Evolutionary conservation across 2,113 vertebrate species (phyloP).

Genomic region (Corvus cornix): DNA sequence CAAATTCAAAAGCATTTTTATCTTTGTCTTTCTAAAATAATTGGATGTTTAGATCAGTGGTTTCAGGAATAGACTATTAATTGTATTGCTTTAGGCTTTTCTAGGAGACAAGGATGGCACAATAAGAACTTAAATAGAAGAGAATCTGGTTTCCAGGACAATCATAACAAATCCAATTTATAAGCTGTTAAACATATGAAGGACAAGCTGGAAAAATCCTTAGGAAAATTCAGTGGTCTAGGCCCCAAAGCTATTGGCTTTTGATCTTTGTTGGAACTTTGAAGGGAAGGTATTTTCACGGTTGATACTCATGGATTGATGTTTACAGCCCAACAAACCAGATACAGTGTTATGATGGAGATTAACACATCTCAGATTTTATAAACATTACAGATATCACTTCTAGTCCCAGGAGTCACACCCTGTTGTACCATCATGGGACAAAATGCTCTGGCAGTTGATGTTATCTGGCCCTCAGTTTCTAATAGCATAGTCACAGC

Average conservation of each 20-base stretch:
- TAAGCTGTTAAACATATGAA: not conserved
- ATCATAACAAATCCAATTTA: slow-evolving; percentile 2
- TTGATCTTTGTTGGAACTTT: not conserved
- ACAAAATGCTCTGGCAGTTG: not conserved
- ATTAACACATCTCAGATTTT: not conserved
- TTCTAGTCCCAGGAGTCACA: not conserved
- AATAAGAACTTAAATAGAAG: slow-evolving; percentile 21
- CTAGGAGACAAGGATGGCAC: not conserved
- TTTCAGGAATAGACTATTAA: slow-evolving; percentile 12
- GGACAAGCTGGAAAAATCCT: not conserved
- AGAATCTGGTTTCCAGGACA: not conserved
- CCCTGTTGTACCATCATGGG: not conserved
- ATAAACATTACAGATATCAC: not conserved
- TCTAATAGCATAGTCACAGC: not conserved
- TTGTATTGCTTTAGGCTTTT: slow-evolving; percentile 21
- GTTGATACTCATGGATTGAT: not conserved
- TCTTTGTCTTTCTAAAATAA: not conserved
- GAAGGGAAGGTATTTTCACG: not conserved
- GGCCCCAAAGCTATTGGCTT: not conserved
- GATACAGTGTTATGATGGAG: not conserved
- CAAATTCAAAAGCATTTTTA: slow-evolving; percentile 16
- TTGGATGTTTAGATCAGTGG: not conserved
- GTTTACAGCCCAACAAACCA: not conserved
- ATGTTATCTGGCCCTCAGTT: not conserved
- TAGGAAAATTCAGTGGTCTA: not conserved